Base-by-base conservation (phyloP, 1,140 invertebrate species). In the Diploscapter pachys region DNA sequence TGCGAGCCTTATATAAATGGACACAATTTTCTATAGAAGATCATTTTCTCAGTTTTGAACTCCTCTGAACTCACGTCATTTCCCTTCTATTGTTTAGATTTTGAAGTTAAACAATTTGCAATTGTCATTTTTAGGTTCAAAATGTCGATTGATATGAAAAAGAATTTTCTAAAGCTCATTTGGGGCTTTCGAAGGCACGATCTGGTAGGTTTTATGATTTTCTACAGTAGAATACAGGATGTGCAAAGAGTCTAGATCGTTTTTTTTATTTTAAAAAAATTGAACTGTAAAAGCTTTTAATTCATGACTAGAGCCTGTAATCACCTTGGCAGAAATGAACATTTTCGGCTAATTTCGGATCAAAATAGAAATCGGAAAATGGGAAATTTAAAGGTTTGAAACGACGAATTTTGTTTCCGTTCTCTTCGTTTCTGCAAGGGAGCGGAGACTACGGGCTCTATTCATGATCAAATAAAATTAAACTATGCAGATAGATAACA, bases 91-190 rank as follows among this genome's bases (percentile, higher is more conserved):
- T 31, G 31, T 31, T 31, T 31, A 31, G 31, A 31, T 31, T 31
- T 31, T 31, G 31, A 31, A 31, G 31, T 31, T 31, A 31, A 31
- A 31, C 31, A 31, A 31, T 31, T 31, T 31, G 31, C 31, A 31
- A 31, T 31, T 31, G 31, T 31, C 31, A 31, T 59, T 59, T 65
- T 65, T 48, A 48, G 8, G 9, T 65, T 65, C 66, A 68, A 74
- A 76, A 78, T 78, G 77, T 78, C 77, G 2, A 78, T 78, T 59
- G 70, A 78, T 55, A 71, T 78, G 77, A 72, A 71, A 56, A 71
- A 56, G 4, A 79, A 79, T 57, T 79, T 79, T 55, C 56, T 79
- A 31, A 78, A 79, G 52, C 57, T 79, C n/a, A 68, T 79, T 5
- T 59, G 66, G 4, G 63, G 72, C 11, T 79, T 79, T 61, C 59